phyloP scores from a whole-genome alignment of 35 echinoderm and acorn worm genomes.

The Hemicentrotus pulcherrimus region DNA sequence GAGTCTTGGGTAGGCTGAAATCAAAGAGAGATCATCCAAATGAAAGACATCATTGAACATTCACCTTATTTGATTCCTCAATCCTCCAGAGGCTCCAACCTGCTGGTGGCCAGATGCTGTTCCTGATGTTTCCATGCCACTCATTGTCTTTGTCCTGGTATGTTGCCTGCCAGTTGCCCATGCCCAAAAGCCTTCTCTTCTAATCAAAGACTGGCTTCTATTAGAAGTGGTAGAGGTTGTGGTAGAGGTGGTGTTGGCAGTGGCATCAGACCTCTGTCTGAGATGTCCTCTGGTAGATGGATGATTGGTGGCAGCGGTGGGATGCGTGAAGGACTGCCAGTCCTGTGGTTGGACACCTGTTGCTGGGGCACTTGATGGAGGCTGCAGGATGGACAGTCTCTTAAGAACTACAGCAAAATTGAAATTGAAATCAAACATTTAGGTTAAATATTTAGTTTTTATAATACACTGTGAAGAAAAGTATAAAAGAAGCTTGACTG shows the following conservation, averaged over 20 bases:
- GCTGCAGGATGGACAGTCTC: conserved; percentile 16
- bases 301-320: conserved; percentile 32
- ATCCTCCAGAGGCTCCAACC: background rate
- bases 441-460: background rate
- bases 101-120: background rate
- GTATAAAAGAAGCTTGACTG: no score
- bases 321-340: conserved; percentile 32
- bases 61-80: conserved; percentile 36
- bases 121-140: background rate
- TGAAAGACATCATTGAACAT: background rate
- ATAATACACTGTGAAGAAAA: no score
- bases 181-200: conserved; percentile 45
- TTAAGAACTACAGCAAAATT: background rate
- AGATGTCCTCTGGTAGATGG: background rate
- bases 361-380: conserved; percentile 32
- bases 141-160: conserved; percentile 37
- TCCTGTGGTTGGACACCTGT: conserved; percentile 14
- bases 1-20: background rate
- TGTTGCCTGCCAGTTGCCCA: conserved; percentile 36
- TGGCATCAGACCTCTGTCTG: conserved; percentile 45
- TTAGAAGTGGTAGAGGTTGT: background rate
- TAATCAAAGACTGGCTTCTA: conserved; percentile 26
- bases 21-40: background rate
- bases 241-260: conserved; percentile 12
- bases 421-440: background rate